Evolutionary conservation across 2,888 invertebrate genomes (phyloP).

Genomic region (Drosophila koepferae): DNA sequence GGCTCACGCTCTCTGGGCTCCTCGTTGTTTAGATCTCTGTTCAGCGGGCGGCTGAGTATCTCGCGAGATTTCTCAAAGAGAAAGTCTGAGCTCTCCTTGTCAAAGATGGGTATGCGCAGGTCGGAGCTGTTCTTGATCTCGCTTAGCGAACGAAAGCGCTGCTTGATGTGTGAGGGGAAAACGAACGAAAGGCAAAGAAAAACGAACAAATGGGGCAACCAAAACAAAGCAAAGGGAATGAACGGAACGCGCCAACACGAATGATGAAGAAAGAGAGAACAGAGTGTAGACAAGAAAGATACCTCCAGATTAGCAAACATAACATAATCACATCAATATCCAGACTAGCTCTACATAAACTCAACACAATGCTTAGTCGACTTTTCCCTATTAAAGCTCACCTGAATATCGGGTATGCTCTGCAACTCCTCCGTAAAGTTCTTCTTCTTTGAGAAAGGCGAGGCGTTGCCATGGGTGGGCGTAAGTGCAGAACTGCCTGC

Average conservation of each 20-base stretch:
- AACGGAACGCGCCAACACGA: slow-evolving; percentile 43
- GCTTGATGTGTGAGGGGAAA: slow-evolving; percentile 57
- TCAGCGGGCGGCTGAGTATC: slow-evolving; percentile 87
- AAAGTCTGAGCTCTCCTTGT: slow-evolving; percentile 90
- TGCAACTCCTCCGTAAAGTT: slow-evolving; percentile 96
- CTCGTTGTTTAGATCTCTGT: slow-evolving; percentile 63
- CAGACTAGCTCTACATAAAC: slow-evolving; percentile 14
- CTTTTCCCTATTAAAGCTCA: slow-evolving; percentile 83
- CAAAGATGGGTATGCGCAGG: slow-evolving; percentile 89
- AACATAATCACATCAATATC: slow-evolving; percentile 2
- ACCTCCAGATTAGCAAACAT: slow-evolving; percentile 58
- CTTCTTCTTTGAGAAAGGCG: slow-evolving; percentile 86
- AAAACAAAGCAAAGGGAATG: slow-evolving; percentile 53
- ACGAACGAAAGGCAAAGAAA: slow-evolving; percentile 51
- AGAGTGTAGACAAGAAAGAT: slow-evolving; percentile 55
- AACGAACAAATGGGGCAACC: slow-evolving; percentile 43
- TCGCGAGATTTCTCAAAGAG: slow-evolving; percentile 91
- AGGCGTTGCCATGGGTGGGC: slow-evolving; percentile 83
- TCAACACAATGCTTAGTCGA: not conserved
- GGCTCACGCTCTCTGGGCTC: slow-evolving; percentile 60
- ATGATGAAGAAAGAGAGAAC: slow-evolving; percentile 47
- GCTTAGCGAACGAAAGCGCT: slow-evolving; percentile 86
- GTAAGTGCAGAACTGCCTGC: slow-evolving; percentile 53
- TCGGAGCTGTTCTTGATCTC: slow-evolving; percentile 86
- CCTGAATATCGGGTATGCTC: slow-evolving; percentile 94